Conservation (phyloP, 2,888 invertebrate species). For the Enchytraeus crypticus region DNA sequence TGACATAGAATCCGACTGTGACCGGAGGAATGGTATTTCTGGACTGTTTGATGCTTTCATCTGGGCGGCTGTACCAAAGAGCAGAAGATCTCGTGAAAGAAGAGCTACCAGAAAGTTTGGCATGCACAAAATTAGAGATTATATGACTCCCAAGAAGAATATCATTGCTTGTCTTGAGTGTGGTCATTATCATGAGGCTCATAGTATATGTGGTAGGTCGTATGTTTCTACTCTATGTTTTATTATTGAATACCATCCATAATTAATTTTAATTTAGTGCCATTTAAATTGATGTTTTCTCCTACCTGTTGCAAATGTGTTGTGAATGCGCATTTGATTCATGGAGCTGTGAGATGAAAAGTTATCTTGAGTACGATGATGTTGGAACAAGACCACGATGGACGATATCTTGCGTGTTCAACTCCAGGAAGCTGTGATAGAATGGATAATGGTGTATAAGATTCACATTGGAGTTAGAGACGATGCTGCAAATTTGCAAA, state of each 20-base stretch:
- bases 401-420: neutral
- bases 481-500: neutral
- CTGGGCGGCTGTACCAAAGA: constrained; percentile 75
- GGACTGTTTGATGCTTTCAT: constrained; percentile 59
- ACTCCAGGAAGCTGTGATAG: neutral
- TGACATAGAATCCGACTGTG: no score
- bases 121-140: constrained; percentile 62
- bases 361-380: neutral
- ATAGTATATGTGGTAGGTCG: constrained; percentile 68
- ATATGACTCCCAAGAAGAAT: constrained; percentile 63
- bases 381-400: neutral
- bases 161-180: constrained; percentile 70
- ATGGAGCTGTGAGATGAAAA: neutral
- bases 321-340: neutral
- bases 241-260: no score
- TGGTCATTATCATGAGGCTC: constrained; percentile 72
- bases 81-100: constrained; percentile 67
- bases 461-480: neutral
- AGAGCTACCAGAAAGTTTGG: constrained; percentile 68
- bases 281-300: no score
- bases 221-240: no score
- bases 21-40: neutral
- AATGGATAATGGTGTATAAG: neutral
- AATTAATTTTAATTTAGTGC: no score
- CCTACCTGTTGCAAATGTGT: no score